Base-by-base conservation (phyloP, 1,140 invertebrate species). In the Apis florea region DNA sequence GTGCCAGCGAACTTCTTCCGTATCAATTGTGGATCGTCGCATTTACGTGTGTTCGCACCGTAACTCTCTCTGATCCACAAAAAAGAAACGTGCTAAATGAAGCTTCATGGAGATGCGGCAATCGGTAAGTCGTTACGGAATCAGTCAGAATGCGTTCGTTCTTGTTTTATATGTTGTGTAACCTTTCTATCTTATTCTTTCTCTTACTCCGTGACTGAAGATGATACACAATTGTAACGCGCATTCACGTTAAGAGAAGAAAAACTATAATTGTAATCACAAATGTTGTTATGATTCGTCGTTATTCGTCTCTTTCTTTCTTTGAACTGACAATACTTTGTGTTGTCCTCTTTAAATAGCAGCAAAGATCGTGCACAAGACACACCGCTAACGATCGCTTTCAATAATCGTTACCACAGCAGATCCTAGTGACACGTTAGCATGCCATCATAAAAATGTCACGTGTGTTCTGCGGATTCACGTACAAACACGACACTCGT, bases 361-460 rank as follows among this genome's bases (percentile, higher is more conserved):
- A 64, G 11, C 21, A n/a, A 12, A n/a, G 15, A 64, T 79, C 15
- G 69, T 47, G 68, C 47, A 15, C 19, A 26, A 51, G 56, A 40
- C 53, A 61, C 49, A 12, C 47, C n/a, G 47, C 67, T 21, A 71
- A 31, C 69, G 53, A 71, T 71, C 53, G 53, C 68, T 13, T 59
- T 31, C 31, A 49, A 66, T 53, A 59, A 73, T 74, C 70, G 69
- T 77, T 40, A 58, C n/a, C 56, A 58, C 53, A 58, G 66, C 24
- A 31, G 54, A 66, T 67, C 40, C 63, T 66, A n/a, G 26, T 26
- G n/a, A 21, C 58, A 21, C 21, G 58, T 79, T 63, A 72, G 31
- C 47, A 31, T 47, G 79, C 19, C 79, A 77, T 82, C 31, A 73
- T 82, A 82, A 82, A 82, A 76, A 82, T 82, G 79, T 82, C 79